These are phyloP conservation scores for Shinisaurus crocodilurus DNA, from an alignment of 2,113 vertebrate genomes.

Conservation along the genomic window DNA sequence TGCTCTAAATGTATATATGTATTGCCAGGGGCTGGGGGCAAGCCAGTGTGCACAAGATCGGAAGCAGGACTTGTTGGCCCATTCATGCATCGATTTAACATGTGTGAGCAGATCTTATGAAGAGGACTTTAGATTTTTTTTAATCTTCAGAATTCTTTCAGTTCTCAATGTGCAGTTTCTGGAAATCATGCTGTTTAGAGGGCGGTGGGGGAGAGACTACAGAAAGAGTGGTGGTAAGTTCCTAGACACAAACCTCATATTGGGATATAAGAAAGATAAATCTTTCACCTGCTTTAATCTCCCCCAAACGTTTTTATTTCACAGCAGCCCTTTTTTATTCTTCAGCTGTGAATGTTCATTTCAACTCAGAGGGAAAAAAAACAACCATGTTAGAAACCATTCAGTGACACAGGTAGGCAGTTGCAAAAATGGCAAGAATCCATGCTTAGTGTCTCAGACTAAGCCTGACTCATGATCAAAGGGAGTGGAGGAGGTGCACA, in stretches of 20 bases:
- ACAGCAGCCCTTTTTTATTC: not conserved
- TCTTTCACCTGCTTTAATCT: not conserved
- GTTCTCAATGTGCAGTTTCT: not conserved
- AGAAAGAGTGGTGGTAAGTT: not conserved
- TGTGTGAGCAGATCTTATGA: not conserved
- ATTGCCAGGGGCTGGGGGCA: no score
- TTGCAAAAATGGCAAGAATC: not conserved
- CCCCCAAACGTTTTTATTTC: not conserved
- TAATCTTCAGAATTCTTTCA: not conserved
- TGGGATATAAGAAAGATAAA: not conserved
- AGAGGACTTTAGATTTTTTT: not conserved
- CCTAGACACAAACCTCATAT: conserved; percentile 22
- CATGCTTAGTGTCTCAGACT: not conserved
- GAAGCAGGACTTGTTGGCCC: not conserved
- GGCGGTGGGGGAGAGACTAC: not conserved
- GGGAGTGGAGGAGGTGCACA: not conserved
- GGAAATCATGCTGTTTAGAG: not conserved
- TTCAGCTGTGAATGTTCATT: not conserved
- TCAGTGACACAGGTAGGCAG: not conserved
- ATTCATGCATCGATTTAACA: not conserved
- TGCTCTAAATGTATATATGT: no score
- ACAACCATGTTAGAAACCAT: not conserved
- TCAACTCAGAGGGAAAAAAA: not conserved
- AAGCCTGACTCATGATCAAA: not conserved
- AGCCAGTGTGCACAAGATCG: no score